phyloP scores from a whole-genome alignment of 1,140 invertebrate genomes.

The Neuroterus valhalla region DNA sequence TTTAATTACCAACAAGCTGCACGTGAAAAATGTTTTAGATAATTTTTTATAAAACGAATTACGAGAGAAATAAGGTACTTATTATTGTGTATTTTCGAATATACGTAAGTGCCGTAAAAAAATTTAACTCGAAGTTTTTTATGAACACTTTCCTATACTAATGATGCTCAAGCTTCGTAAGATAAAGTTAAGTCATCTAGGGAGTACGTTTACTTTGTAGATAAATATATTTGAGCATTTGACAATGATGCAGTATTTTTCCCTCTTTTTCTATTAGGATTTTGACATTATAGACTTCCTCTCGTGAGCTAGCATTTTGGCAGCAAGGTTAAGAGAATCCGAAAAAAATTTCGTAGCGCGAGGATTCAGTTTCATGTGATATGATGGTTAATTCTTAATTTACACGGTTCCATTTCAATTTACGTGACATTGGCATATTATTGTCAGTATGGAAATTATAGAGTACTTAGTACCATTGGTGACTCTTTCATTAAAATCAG shows the following conservation, averaged over 20 bases:
- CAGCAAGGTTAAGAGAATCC: constrained; percentile 2
- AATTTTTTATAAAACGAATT: too few species aligned
- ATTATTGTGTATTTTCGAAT: not conserved
- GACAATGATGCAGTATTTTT: not conserved
- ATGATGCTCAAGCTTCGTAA: constrained; percentile 41
- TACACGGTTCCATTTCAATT: not conserved
- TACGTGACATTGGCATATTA: not conserved
- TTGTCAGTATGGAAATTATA: not conserved
- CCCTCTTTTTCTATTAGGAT: not conserved
- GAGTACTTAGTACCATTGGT: too few species aligned
- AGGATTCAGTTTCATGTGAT: not conserved
- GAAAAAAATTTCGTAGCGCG: not conserved
- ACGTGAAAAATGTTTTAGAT: too few species aligned
- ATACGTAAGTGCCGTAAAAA: not conserved
- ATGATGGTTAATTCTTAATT: constrained; percentile 8
- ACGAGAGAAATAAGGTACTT: too few species aligned
- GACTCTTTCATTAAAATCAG: too few species aligned
- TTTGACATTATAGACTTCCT: not conserved
- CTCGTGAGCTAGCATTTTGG: not conserved
- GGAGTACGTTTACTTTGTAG: constrained; percentile 22
- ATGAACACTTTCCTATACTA: constrained; percentile 39
- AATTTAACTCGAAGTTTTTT: constrained; percentile 19
- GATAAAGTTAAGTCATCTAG: constrained; percentile 13
- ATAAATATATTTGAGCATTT: constrained; percentile 33
- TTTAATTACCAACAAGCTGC: too few species aligned